Conservation (phyloP, 2,797 vertebrate genomes). For the Smutsia temminckii region DNA sequence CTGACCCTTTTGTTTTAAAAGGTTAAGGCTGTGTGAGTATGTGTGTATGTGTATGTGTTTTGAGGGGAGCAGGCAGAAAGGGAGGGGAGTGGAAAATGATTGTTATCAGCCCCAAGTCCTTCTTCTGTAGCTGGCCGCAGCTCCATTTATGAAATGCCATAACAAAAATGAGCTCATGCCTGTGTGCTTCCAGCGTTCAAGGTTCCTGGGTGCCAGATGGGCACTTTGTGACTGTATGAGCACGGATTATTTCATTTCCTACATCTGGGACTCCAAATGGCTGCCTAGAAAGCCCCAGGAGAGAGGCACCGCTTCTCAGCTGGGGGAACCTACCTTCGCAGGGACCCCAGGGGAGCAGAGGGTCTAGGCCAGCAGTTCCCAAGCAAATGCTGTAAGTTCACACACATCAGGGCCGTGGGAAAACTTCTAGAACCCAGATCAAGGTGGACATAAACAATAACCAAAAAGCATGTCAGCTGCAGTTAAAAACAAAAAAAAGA, state of each 20-base stretch:
- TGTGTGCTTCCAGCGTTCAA: constrained; percentile 88
- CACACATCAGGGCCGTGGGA: constrained; percentile 67
- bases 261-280: constrained; percentile 98
- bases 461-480: constrained; percentile 77
- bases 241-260: constrained; percentile 95
- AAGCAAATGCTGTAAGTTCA: constrained; percentile 87
- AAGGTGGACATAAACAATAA: constrained; percentile 82
- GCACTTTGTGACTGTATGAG: constrained; percentile 93
- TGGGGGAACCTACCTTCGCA: constrained; percentile 84
- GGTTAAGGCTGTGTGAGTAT: not conserved
- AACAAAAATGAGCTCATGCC: constrained; percentile 87
- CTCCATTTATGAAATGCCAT: constrained; percentile 90
- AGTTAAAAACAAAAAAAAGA: not conserved
- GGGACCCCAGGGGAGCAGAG: constrained; percentile 82
- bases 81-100: constrained; percentile 59
- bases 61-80: not conserved
- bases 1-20: constrained; percentile 66
- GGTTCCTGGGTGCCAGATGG: constrained; percentile 93
- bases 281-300: constrained; percentile 89
- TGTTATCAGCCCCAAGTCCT: constrained; percentile 79
- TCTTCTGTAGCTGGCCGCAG: constrained; percentile 79
- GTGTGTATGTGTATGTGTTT: not conserved
- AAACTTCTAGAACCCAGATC: constrained; percentile 81
- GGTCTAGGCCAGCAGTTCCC: constrained; percentile 80
- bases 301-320: constrained; percentile 85